Conservation (phyloP, 2,888 invertebrate species). For the Eurois occulta region DNA sequence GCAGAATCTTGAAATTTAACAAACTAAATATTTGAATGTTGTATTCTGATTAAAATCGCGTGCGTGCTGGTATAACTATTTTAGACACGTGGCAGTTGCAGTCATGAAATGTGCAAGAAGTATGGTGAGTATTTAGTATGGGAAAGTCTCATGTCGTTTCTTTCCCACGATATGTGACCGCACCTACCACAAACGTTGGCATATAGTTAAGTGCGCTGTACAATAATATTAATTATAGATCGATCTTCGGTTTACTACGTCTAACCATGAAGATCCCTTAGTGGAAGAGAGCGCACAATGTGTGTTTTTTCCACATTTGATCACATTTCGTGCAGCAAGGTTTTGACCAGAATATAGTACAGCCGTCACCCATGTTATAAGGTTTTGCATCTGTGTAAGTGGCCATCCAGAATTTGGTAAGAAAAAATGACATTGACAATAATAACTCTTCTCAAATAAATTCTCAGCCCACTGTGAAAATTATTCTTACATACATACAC, state of each 20-base stretch:
- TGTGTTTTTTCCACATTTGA: slow-evolving; percentile 19
- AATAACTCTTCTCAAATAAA: neutral
- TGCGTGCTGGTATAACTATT: neutral
- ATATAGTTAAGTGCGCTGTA: slow-evolving; percentile 22
- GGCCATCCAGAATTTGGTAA: slow-evolving; percentile 1
- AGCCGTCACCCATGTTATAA: neutral
- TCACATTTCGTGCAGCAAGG: slow-evolving; percentile 3
- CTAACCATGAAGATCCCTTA: slow-evolving; percentile 5
- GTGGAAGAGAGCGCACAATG: neutral
- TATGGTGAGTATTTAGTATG: neutral
- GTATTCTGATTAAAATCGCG: slow-evolving; percentile 37
- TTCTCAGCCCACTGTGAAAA: neutral
- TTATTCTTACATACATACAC: neutral
- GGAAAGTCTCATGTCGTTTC: slow-evolving; percentile 4
- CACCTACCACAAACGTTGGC: neutral
- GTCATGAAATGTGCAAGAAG: slow-evolving; percentile 19
- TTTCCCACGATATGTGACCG: slow-evolving; percentile 22
- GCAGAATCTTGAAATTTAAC: slow-evolving; percentile 23
- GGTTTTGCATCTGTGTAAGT: slow-evolving; percentile 35
- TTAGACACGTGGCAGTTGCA: neutral
- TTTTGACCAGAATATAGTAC: slow-evolving; percentile 3
- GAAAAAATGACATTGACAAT: slow-evolving; percentile 14
- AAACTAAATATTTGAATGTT: slow-evolving; percentile 38
- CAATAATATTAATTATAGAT: slow-evolving; percentile 41
- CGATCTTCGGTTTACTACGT: slow-evolving; percentile 21